Evolutionary conservation across 2,113 vertebrate species (phyloP), one percentile per base, ranked within the genome.

Genomic region (Odobenus rosmarus): DNA sequence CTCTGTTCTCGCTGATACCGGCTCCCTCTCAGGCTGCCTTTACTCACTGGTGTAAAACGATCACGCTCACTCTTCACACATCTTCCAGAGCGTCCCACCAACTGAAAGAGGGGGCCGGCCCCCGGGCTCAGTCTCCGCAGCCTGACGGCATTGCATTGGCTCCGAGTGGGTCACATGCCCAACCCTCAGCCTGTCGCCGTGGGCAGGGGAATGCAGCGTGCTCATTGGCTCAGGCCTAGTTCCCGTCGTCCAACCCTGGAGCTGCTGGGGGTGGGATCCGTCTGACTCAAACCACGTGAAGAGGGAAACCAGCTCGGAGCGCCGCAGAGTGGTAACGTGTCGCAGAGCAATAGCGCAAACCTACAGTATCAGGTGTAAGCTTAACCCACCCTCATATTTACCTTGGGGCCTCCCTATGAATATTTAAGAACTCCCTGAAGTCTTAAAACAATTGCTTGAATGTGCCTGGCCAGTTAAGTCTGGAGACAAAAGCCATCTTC

Each of bases 381-480:
- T n/a, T 42, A 15, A 69, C 4, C 15, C 0, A 84, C 31, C 19
- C 5, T 1, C 33, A 0, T 3, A n/a, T 11, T 80, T 24, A 53
- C 53, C 1, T 71, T 33, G 74, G 61, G 28, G 15, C 11, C 62
- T 85, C 64, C 53, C 28, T 86, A 42, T 85, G 72, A 76, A 33
- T 62, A 31, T n/a, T 31, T 82, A 84, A 80, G 74, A 33, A 81
- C 4, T 36, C 4, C 23, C 16, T 24, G 79, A 89, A 74, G 72
- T 74, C 88, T 71, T 59, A 81, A 86, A 59, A n/a, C 21, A 33
- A 85, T 59, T 91, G 12, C 31, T 62, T 72, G 14, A 12, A 53
- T 28, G 23, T 88, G 23, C 5, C 72, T 88, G 16, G 36, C 64
- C 39, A 83, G 3, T 69, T 76, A 82, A 89, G 18, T 71, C 57